Conservation (phyloP, 2,888 invertebrate species). For the Parthenolecanium corni region DNA sequence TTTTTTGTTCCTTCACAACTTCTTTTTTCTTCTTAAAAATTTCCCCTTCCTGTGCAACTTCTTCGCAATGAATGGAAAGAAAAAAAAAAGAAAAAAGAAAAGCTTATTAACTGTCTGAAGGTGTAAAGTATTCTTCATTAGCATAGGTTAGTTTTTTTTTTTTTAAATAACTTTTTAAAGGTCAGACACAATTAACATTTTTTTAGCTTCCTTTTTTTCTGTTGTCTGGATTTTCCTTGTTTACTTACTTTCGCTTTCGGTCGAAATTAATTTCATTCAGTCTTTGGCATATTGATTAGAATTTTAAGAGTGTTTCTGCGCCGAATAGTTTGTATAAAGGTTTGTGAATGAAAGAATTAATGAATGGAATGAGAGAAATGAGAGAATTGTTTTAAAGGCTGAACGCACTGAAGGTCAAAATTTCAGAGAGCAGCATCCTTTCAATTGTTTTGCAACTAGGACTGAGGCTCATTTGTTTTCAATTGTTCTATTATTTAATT, state of each 20-base stretch:
- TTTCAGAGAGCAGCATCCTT: too few species aligned
- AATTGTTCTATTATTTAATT: too few species aligned
- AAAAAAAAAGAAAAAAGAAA: constrained; percentile 1
- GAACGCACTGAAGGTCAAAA: too few species aligned
- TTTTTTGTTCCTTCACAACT: constrained; percentile 14
- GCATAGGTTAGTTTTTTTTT: constrained; percentile 25
- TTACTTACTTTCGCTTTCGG: not conserved
- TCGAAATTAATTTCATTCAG: too few species aligned
- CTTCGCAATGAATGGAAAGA: not conserved
- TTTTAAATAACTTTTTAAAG: constrained; percentile 19
- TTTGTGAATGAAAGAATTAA: too few species aligned
- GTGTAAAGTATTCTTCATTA: constrained; percentile 26
- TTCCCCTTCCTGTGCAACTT: not conserved
- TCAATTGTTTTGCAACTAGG: too few species aligned
- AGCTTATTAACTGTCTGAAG: constrained; percentile 26
- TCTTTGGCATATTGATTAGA: too few species aligned
- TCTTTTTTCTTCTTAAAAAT: constrained; percentile 15
- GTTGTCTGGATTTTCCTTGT: not conserved
- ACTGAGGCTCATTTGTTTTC: too few species aligned
- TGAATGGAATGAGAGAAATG: too few species aligned
- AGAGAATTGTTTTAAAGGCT: too few species aligned
- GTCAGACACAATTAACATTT: constrained; percentile 28
- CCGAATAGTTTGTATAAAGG: too few species aligned
- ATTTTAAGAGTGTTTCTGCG: too few species aligned
- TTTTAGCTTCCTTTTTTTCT: constrained; percentile 7